phyloP scores from a whole-genome alignment of 1,140 invertebrate genomes.

The Cotesia vestalis region DNA sequence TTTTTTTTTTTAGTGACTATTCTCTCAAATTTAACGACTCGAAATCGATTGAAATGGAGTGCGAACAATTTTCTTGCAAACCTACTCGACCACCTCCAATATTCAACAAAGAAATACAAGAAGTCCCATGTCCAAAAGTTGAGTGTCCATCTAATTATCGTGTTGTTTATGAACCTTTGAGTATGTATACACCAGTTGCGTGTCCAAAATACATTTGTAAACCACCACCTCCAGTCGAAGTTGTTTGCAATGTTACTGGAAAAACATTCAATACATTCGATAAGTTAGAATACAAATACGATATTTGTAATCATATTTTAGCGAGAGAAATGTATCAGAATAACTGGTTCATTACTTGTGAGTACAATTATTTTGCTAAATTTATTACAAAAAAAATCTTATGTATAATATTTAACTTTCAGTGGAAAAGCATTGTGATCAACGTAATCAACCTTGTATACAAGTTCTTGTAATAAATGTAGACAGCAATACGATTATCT shows the following conservation, averaged over 20 bases:
- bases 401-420: conserved; percentile 43
- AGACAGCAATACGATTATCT: conserved; percentile 67
- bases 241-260: conserved; percentile 77
- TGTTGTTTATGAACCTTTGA: conserved; percentile 52
- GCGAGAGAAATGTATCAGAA: conserved; percentile 72
- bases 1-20: not conserved
- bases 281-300: conserved; percentile 77
- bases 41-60: conserved; percentile 50
- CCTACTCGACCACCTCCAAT: conserved; percentile 58
- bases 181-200: conserved; percentile 46
- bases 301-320: conserved; percentile 81
- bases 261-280: conserved; percentile 83
- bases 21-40: not conserved
- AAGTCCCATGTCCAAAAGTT: conserved; percentile 65
- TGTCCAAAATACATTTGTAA: conserved; percentile 71
- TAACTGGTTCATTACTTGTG: conserved; percentile 75
- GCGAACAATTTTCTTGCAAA: conserved; percentile 68
- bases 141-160: conserved; percentile 70
- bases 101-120: conserved; percentile 44
- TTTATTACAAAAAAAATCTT: not conserved
- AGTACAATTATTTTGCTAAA: conserved; percentile 43
- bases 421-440: conserved; percentile 75
- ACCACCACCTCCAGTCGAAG: conserved; percentile 69
- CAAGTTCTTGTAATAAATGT: conserved; percentile 70
- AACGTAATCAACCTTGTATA: conserved; percentile 62